Conservation (phyloP, 2,888 invertebrate genomes). For the Yponomeuta plumbellus region DNA sequence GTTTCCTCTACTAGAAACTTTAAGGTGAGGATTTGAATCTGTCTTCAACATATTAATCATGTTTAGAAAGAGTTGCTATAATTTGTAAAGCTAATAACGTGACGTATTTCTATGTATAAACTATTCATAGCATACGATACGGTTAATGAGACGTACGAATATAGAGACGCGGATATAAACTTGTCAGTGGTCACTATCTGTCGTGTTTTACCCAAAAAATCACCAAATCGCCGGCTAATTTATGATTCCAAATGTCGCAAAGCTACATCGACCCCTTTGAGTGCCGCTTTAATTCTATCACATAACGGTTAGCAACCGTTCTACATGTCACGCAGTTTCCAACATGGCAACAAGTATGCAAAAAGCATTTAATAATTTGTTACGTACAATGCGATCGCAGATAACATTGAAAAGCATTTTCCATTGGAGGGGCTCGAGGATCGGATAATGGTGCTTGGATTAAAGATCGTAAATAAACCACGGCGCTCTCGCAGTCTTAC, state of each 20-base stretch:
- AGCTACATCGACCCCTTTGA: slow-evolving; percentile 20
- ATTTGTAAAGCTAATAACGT: background rate
- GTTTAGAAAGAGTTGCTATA: background rate
- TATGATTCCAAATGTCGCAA: slow-evolving; percentile 23
- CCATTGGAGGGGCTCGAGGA: slow-evolving; percentile 16
- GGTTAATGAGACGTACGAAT: background rate
- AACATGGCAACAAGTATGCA: slow-evolving; percentile 1
- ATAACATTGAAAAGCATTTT: slow-evolving; percentile 18
- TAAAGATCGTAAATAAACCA: slow-evolving; percentile 59
- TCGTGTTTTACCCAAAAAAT: slow-evolving; percentile 2
- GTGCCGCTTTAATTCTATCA: slow-evolving; percentile 28
- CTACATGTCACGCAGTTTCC: slow-evolving; percentile 25
- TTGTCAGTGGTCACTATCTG: slow-evolving; percentile 25
- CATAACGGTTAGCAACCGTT: slow-evolving; percentile 32
- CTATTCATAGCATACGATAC: background rate
- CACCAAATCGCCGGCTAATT: background rate
- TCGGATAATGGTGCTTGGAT: slow-evolving; percentile 47
- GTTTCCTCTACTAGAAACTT: background rate
- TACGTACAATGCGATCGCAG: slow-evolving; percentile 14
- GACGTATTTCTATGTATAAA: background rate
- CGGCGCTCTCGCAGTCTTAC: slow-evolving; percentile 46
- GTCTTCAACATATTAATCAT: background rate
- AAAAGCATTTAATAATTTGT: slow-evolving; percentile 8
- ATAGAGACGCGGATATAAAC: slow-evolving; percentile 20
- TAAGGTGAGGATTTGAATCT: background rate